Evolutionary conservation across 2,113 vertebrate species (phyloP).

Genomic region (Plotosus lineatus): DNA sequence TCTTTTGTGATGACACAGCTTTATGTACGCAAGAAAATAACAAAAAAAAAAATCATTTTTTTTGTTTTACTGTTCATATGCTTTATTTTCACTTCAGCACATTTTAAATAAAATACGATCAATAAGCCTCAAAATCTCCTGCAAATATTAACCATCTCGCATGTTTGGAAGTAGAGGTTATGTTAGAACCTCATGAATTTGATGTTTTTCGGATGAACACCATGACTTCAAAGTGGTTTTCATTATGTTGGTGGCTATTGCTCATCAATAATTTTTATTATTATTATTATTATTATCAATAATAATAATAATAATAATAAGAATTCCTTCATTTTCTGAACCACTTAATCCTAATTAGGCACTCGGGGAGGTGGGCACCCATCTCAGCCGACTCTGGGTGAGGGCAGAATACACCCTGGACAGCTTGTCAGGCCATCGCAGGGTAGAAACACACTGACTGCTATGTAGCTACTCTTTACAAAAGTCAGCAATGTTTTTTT

Average conservation of each 20-base stretch:
- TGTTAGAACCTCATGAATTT: neutral
- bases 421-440: too few species aligned
- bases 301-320: too few species aligned
- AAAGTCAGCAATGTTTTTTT: too few species aligned
- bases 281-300: neutral
- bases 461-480: too few species aligned
- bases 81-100: constrained; percentile 8
- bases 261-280: neutral
- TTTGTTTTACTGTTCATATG: neutral
- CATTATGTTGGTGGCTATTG: neutral
- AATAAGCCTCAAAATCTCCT: neutral
- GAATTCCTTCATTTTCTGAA: too few species aligned
- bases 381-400: too few species aligned
- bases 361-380: too few species aligned
- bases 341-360: too few species aligned
- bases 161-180: neutral
- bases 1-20: neutral
- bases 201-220: constrained; percentile 26
- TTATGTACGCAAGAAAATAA: neutral
- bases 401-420: too few species aligned
- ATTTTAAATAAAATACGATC: neutral
- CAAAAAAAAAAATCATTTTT: too few species aligned
- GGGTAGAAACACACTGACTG: too few species aligned
- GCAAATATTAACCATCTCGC: constrained; percentile 17
- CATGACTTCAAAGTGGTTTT: constrained; percentile 4